These are phyloP conservation scores for Polyploca ridens DNA, from an alignment of 2,888 invertebrate genomes.

Conservation along the genomic window DNA sequence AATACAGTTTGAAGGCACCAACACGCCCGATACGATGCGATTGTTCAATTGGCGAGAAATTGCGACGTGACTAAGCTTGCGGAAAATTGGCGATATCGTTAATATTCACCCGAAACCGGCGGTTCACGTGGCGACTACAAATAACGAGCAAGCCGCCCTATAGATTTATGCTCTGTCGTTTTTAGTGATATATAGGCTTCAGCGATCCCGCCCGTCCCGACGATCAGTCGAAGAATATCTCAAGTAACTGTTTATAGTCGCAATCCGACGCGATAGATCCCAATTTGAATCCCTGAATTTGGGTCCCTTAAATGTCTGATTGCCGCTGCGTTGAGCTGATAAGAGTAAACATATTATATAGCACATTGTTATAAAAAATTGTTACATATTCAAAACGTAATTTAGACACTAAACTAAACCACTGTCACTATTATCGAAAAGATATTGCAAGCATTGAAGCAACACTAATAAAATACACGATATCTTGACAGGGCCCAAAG, in stretches of 20 bases:
- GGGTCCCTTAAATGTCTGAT: slow-evolving; percentile 35
- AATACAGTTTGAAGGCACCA: slow-evolving; percentile 46
- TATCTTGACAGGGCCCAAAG: slow-evolving; percentile 60
- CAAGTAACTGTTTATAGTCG: slow-evolving; percentile 62
- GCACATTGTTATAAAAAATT: slow-evolving; percentile 21
- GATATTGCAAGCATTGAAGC: slow-evolving; percentile 51
- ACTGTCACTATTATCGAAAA: slow-evolving; percentile 39
- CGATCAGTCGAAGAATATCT: slow-evolving; percentile 67
- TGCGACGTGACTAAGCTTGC: slow-evolving; percentile 81
- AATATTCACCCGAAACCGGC: slow-evolving; percentile 83
- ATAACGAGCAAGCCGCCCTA: slow-evolving; percentile 78
- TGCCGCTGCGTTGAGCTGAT: slow-evolving; percentile 19
- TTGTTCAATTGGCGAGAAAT: slow-evolving; percentile 84
- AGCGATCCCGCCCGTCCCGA: slow-evolving; percentile 49
- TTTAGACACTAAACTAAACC: slow-evolving; percentile 25
- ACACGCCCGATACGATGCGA: slow-evolving; percentile 69
- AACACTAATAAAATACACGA: slow-evolving; percentile 62
- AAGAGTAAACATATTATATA: slow-evolving; percentile 5
- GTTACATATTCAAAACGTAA: slow-evolving; percentile 40
- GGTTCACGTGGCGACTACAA: slow-evolving; percentile 83
- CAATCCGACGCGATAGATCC: slow-evolving; percentile 42
- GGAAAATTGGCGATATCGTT: slow-evolving; percentile 85
- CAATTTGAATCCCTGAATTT: slow-evolving; percentile 33
- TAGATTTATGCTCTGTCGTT: slow-evolving; percentile 82
- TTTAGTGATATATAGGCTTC: slow-evolving; percentile 79